Conservation (phyloP, 2,113 vertebrate species). For the Talpa occidentalis region DNA sequence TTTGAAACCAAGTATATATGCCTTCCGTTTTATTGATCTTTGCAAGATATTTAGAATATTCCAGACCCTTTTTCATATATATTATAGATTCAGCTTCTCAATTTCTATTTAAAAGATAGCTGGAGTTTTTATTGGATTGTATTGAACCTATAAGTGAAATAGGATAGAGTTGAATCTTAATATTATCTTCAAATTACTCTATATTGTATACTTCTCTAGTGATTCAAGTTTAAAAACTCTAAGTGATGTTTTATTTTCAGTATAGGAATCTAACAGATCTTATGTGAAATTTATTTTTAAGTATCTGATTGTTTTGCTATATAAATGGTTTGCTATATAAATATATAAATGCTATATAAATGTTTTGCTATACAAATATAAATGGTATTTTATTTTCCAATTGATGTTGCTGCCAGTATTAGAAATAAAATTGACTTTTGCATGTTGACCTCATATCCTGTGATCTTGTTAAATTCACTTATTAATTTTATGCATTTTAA, state of each 20-base stretch:
- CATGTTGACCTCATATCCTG: background rate
- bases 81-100: background rate
- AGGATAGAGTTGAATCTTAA: background rate
- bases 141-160: conserved; percentile 5
- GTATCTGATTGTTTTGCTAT: background rate
- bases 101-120: background rate
- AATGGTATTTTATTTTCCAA: conserved; percentile 11
- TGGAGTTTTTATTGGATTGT: background rate
- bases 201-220: background rate
- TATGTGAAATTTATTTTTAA: background rate
- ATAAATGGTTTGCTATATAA: too few relatives aligned
- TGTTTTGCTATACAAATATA: background rate
- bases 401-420: background rate
- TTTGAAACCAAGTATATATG: background rate
- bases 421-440: background rate
- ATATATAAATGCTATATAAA: too few relatives aligned
- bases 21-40: background rate
- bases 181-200: background rate
- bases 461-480: background rate
- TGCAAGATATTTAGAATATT: background rate
- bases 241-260: background rate
- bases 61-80: background rate
- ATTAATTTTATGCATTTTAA: conserved; percentile 12
- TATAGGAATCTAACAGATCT: background rate
- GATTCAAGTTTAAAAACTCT: background rate